phyloP scores from a whole-genome alignment of 2,888 invertebrate genomes.

The Synanthedon vespiformis region DNA sequence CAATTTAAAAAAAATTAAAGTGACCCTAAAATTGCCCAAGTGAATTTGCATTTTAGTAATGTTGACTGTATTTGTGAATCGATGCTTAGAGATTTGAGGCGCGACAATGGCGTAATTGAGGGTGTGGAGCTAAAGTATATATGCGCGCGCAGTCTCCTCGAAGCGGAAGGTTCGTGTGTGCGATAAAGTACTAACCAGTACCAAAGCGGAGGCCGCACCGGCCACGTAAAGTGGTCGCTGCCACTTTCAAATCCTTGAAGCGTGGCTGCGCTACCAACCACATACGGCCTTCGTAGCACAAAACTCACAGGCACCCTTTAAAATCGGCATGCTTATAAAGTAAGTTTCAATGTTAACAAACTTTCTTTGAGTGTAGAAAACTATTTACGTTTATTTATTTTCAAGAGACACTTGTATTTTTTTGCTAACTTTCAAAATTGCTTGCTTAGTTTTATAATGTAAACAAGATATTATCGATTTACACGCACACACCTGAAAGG shows the following conservation, averaged over 20 bases:
- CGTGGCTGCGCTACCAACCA: neutral
- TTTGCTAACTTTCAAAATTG: neutral
- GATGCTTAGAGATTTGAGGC: neutral
- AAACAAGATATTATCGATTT: no score
- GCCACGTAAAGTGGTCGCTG: neutral
- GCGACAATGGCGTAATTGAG: neutral
- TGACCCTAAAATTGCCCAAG: no score
- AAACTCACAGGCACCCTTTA: neutral
- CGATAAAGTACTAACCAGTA: neutral
- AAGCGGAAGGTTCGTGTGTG: neutral
- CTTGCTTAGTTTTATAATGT: neutral
- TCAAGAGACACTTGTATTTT: neutral
- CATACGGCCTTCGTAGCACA: no score
- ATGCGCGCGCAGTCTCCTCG: neutral
- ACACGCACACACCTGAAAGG: no score
- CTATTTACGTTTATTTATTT: neutral
- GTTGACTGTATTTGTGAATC: neutral
- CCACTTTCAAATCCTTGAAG: neutral
- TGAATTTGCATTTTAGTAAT: neutral
- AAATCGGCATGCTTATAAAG: neutral
- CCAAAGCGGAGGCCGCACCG: neutral
- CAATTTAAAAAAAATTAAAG: no score
- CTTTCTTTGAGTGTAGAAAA: neutral
- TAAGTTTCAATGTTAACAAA: neutral
- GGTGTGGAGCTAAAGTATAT: neutral